Base-by-base conservation (phyloP, 2,888 invertebrate genomes). In the Thumatha senex region DNA sequence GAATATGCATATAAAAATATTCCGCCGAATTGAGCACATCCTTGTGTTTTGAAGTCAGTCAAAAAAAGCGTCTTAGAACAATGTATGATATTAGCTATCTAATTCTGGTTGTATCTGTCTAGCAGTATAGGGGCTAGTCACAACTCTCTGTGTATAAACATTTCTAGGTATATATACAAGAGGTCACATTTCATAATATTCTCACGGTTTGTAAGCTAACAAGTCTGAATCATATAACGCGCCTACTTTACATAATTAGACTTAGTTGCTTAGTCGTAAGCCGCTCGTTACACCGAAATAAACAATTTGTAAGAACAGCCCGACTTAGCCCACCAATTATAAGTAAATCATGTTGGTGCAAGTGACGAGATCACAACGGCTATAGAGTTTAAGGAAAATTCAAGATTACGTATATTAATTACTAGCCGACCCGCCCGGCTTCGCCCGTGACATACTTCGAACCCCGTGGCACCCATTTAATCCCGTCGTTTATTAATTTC, bases 261-360 rank as follows among this genome's bases (percentile, higher is more conserved):
- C 56, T 51, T 41, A 58, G 58, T 65, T 56, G 63, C 66, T 55
- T 50, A 54, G 67, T 36, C 64, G 52, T 35, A 48, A 54, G 58
- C 51, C 55, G 60, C 65, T 66, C 56, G 69, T 68, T 67, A 68
- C 63, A 68, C 64, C 58, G 58, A 70, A 68, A 70, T 70, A 70
- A 70, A 70, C 70, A 71, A 70, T 71, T 70, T 70, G 70, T 70
- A 67, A 59, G 71, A 66, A 68, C 69, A 61, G 60, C 52, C 61
- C 56, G 66, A 63, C 64, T 68, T 61, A 64, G 50, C 59, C 53
- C 44, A 53, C 69, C 64, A 67, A 68, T 70, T 70, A 71, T 68
- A 67, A 64, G 71, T 54, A 59, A 69, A 70, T 64, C 55, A 61
- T 40, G 45, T 11, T 35, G 54, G 67, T 51, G n/a, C 14, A 41